Base-by-base conservation (phyloP, 2,113 vertebrate genomes). In the Cinclus mexicanus region DNA sequence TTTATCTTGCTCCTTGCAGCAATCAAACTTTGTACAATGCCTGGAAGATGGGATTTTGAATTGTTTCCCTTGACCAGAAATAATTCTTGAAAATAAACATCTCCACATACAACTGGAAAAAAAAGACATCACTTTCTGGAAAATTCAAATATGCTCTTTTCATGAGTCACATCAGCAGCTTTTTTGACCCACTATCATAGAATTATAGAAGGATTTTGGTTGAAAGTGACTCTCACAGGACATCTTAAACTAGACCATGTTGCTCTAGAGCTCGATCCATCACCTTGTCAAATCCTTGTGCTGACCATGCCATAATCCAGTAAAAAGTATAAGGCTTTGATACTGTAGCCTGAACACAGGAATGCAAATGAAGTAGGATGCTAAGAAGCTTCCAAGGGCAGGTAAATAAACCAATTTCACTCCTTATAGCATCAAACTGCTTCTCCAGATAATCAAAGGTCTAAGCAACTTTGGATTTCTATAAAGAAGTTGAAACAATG, bases 111-210 rank as follows among this genome's bases (percentile, higher is more conserved):
- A 47, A 46, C 17, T 29, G 9, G 12, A 47, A 55, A 64, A 37
- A 52, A 49, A 55, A 39, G 3, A 33, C 13, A 50, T 10, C 2
- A 0, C 6, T 33, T 63, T 81, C 52, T 2, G 0, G 1, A 55
- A 49, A 65, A 63, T 9, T 65, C 15, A 63, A 41, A 21, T 14
- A 42, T 0, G 3, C 21, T 39, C 24, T 68, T 63, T 70, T 49
- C 55, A 26, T 37, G 7, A 65, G 41, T 24, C 44, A 59, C 2
- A 2, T 8, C 42, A 71, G 31, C 22, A 77, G 46, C 5, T 7
- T 53, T 61, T 37, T 35, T 53, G 39, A 46, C 12, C 29, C 18
- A 22, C 23, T 47, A 4, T 11, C 0, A 0, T 4, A 61, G 39
- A 39, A 53, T 25, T 29, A 56, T 2, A n/a, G 21, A 35, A 49